phyloP scores from a whole-genome alignment of 2,113 vertebrate species.

The Rhinolophus ferrumequinum region DNA sequence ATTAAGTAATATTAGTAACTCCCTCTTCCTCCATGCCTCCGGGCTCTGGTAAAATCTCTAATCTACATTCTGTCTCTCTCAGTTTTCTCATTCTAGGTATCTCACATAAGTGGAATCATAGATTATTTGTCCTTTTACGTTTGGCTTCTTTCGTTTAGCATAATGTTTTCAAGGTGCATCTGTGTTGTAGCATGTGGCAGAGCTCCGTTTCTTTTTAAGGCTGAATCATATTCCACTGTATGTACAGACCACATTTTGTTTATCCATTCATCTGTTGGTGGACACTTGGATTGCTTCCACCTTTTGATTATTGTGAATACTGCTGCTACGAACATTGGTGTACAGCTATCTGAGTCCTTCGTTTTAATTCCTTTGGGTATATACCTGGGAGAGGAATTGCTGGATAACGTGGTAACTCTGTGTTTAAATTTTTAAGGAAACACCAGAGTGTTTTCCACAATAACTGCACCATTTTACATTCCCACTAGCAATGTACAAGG shows the following conservation, averaged over 20 bases:
- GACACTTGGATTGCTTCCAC: not conserved
- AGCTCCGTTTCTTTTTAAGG: not conserved
- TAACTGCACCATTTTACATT: not conserved
- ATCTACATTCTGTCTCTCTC: not conserved
- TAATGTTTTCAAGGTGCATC: not conserved
- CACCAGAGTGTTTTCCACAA: not conserved
- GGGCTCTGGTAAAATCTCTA: not conserved
- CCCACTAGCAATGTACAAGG: not conserved
- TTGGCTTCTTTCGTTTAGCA: not conserved
- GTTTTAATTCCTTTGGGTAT: not conserved
- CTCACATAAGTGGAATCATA: not conserved
- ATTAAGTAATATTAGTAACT: not conserved
- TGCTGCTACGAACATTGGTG: not conserved
- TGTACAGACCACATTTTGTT: not conserved
- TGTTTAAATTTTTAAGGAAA: not conserved
- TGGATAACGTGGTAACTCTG: not conserved
- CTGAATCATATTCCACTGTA: not conserved
- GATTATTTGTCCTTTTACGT: not conserved
- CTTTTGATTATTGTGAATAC: conserved; percentile 4
- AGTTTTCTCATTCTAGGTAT: not conserved
- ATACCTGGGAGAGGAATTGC: not conserved
- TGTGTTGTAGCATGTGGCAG: not conserved
- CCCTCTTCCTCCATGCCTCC: not conserved
- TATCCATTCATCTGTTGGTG: not conserved
- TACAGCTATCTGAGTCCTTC: not conserved